Evolutionary conservation across 2,113 vertebrate genomes (phyloP), one percentile per base, ranked within the genome.

Genomic region (Climacteris rufus): DNA sequence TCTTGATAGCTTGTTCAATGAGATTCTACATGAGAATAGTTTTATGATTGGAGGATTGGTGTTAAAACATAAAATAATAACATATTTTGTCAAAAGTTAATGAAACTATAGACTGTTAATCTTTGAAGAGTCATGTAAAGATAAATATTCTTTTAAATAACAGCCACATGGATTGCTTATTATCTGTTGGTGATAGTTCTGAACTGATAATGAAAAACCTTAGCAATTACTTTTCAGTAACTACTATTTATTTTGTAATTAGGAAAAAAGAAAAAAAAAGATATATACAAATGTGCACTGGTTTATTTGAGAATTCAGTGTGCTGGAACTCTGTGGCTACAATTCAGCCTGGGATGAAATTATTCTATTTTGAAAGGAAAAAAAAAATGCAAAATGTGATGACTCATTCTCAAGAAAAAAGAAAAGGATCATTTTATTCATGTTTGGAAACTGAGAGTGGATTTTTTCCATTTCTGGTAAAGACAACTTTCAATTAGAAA

Each of bases 111-210:
- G 70, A 72, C n/a, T 90, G 21, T 31, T 81, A 90, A 83, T 49
- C 45, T 68, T 80, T 53, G 47, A 93, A 85, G 69, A 82, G 60
- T 83, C 78, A 90, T 71, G 44, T 23, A 87, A 94, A 97, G 64
- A 92, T 75, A 78, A 75, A 86, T 20, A 71, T 21, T 89, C 27
- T 82, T 95, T 93, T 90, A 96, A 96, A 96, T 93, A 87, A 71
- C 65, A 96, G 42, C 53, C 59, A 77, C 31, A 60, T 63, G n/a
- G 59, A 84, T 78, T 85, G 52, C 24, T 90, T 87, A 61, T 87
- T 93, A 63, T 90, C 37, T 91, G n/a, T 59, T 83, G 64, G 65
- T 91, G 33, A 92, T 42, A 31, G 8, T 64, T 69, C 24, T 44
- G 37, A 83, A 44, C 8, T 31, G 21, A 40, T 44, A 83, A 52